Percentiles rank a stretch among this genome's conserved stretches.
These are phyloP conservation scores for Drosophila ercepeae DNA, from an alignment of 1,140 invertebrate genomes.

Conservation along the genomic window DNA sequence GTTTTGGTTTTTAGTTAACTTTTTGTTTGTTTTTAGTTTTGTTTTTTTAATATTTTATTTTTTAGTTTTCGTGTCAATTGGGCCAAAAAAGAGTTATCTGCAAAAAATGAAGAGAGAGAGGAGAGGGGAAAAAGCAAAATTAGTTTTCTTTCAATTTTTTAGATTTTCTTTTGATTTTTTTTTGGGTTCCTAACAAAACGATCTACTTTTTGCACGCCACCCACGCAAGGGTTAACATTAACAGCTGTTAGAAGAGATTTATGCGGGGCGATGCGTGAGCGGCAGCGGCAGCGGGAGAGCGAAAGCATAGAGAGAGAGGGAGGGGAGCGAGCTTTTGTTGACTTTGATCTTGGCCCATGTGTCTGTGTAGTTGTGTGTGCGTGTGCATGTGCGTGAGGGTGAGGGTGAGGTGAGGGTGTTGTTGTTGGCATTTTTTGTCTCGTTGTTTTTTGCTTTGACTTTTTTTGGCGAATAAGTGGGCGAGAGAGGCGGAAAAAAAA, in stretches of 20 bases:
- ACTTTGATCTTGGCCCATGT: slow-evolving; percentile 70
- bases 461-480: slow-evolving; percentile 63
- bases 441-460: slow-evolving; percentile 32
- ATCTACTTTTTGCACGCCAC: background rate
- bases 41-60: slow-evolving; percentile 17
- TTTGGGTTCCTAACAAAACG: background rate
- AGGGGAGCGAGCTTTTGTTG: slow-evolving; percentile 36
- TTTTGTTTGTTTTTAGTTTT: slow-evolving; percentile 15
- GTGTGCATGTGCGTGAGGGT: slow-evolving; percentile 37
- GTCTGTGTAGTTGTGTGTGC: slow-evolving; percentile 22
- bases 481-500: slow-evolving; percentile 35
- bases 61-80: slow-evolving; percentile 62
- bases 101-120: slow-evolving; percentile 14
- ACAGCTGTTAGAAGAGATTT: slow-evolving; percentile 59
- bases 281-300: no score
- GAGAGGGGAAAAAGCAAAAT: slow-evolving; percentile 23
- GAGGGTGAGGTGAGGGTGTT: slow-evolving; percentile 14
- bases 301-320: slow-evolving; percentile 14
- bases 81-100: slow-evolving; percentile 72
- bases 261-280: slow-evolving; percentile 42
- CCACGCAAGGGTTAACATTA: slow-evolving; percentile 25
- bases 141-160: slow-evolving; percentile 22
- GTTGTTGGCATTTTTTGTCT: slow-evolving; percentile 64
- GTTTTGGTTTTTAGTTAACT: slow-evolving; percentile 15
- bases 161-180: no score